Conservation (phyloP, 2,113 vertebrate species). For the Coreoperca whiteheadi region DNA sequence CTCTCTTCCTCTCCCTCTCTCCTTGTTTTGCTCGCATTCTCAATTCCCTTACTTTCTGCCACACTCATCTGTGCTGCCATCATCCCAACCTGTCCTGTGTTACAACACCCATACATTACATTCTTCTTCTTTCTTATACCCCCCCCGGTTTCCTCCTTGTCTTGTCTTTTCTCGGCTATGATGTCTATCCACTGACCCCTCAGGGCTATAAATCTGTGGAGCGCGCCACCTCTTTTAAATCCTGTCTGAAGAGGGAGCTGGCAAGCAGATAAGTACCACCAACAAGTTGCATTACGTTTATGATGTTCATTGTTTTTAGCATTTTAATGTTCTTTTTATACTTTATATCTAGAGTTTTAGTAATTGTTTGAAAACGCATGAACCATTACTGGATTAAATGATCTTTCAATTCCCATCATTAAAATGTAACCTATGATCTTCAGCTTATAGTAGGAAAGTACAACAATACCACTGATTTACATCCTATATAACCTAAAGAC, state of each 20-base stretch:
- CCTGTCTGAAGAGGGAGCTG: conserved; percentile 98
- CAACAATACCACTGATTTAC: not conserved
- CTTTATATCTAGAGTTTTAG: not conserved
- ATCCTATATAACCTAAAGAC: no score
- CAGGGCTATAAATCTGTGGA: conserved; percentile 95
- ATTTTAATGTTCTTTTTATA: not conserved
- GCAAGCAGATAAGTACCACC: conserved; percentile 94
- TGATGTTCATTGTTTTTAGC: not conserved
- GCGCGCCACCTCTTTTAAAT: conserved; percentile 93
- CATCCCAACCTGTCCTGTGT: not conserved
- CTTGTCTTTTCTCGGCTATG: not conserved
- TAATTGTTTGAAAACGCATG: not conserved
- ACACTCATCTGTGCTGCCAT: not conserved
- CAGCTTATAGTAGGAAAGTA: not conserved
- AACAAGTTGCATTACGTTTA: not conserved
- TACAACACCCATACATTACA: not conserved
- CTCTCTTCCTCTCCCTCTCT: conserved; percentile 9
- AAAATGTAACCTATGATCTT: not conserved
- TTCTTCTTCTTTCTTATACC: not conserved
- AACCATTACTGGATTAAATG: not conserved
- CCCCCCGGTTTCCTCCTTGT: not conserved
- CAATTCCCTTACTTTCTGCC: not conserved
- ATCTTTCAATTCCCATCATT: not conserved
- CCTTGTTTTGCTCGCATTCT: conserved; percentile 11
- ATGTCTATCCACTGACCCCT: conserved; percentile 27